A percentile compares a stretch with the other conserved stretches of the same genome.
phyloP scores from a whole-genome alignment of 37 sponge, comb jelly and placozoan genomes.

The Ephydatia muelleri region DNA sequence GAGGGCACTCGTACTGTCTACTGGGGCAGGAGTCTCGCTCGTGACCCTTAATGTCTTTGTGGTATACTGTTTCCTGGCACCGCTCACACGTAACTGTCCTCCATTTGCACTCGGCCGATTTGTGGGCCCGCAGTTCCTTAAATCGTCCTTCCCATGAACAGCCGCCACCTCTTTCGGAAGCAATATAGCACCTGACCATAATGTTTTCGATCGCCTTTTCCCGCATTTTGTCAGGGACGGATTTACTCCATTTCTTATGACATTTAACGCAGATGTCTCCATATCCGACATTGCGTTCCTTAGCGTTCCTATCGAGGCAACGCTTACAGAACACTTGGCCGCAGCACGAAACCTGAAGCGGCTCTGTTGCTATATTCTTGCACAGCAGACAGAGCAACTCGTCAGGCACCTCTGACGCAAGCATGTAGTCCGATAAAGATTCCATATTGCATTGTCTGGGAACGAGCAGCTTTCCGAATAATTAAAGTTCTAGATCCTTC shows the following conservation, averaged over 20 bases:
- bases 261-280: background rate
- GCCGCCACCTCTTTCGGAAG: background rate
- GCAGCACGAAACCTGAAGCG: background rate
- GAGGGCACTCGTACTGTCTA: slow-evolving; percentile 36
- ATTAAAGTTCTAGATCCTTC: too few species aligned
- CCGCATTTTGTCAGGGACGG: background rate
- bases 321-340: background rate
- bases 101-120: background rate
- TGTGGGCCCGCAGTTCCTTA: background rate
- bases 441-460: background rate
- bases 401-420: background rate
- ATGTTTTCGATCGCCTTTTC: background rate
- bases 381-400: background rate
- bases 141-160: background rate
- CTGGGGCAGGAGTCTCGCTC: slow-evolving; percentile 3
- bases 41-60: slow-evolving; percentile 22
- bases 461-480: too few species aligned
- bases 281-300: background rate
- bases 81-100: background rate
- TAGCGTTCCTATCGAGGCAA: background rate
- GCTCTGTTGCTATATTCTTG: background rate
- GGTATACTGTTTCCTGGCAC: background rate
- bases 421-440: background rate
- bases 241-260: background rate
- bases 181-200: background rate